phyloP scores from a whole-genome alignment of 1,140 invertebrate species.

The Apis laboriosa region DNA sequence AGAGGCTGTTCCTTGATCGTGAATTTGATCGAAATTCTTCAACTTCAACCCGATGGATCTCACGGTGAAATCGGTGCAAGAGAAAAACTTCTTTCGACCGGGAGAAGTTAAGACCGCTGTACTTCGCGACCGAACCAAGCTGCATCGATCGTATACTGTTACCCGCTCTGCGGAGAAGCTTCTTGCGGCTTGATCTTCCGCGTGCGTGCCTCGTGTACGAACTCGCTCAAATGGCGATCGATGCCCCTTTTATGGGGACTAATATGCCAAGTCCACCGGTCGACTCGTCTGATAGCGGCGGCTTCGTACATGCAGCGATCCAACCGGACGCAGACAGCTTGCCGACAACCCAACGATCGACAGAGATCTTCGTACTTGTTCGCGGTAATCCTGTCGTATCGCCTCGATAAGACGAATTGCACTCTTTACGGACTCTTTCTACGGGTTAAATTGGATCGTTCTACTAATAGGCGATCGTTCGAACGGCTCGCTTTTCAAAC shows the following conservation, averaged over 20 bases:
- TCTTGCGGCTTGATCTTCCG: slow-evolving; percentile 62
- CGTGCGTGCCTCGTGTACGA: slow-evolving; percentile 62
- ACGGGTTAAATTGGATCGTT: too few relatives aligned
- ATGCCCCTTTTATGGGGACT: slow-evolving; percentile 59
- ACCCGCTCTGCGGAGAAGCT: slow-evolving; percentile 30
- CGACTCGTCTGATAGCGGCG: slow-evolving; percentile 26
- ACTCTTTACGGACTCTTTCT: too few relatives aligned
- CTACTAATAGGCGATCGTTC: background rate
- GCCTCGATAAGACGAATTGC: background rate
- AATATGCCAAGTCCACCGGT: slow-evolving; percentile 55
- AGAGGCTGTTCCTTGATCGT: background rate
- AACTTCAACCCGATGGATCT: background rate
- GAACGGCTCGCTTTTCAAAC: background rate
- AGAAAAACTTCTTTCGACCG: slow-evolving; percentile 1
- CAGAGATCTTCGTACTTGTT: slow-evolving; percentile 45
- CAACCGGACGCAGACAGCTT: slow-evolving; percentile 3
- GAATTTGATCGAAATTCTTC: too few relatives aligned
- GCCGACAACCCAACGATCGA: slow-evolving; percentile 34
- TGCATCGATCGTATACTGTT: slow-evolving; percentile 37
- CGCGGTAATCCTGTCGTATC: slow-evolving; percentile 23
- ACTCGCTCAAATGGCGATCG: slow-evolving; percentile 55
- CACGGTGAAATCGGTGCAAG: background rate
- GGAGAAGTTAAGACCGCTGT: slow-evolving; percentile 9
- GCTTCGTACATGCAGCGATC: slow-evolving; percentile 28
- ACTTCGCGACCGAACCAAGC: slow-evolving; percentile 1